A percentile compares a stretch with the other conserved stretches of the same genome.
These are phyloP conservation scores for Pristionchus japonicus DNA, from an alignment of 2,888 invertebrate species.

Conservation along the genomic window DNA sequence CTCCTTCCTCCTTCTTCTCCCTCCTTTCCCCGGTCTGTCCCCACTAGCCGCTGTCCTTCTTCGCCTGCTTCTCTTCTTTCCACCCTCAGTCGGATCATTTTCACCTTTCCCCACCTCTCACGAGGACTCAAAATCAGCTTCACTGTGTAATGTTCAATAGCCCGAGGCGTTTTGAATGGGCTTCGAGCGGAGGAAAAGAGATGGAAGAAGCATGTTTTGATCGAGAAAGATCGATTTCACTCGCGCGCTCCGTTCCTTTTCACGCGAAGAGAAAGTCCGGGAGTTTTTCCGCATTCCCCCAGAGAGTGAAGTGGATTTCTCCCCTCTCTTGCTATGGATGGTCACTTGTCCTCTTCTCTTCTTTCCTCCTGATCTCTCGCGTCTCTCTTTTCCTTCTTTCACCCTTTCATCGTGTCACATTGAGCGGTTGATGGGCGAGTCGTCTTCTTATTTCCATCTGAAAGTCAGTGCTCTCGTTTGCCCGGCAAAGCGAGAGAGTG, in stretches of 20 bases:
- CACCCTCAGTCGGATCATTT: neutral
- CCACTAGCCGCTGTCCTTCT: neutral
- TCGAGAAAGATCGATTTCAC: neutral
- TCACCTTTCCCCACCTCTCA: neutral
- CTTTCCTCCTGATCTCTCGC: neutral
- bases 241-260: neutral
- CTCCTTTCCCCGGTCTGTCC: neutral
- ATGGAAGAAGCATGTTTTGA: neutral
- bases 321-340: neutral
- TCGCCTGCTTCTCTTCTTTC: neutral
- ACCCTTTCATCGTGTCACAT: neutral
- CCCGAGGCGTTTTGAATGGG: neutral
- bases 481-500: too few relatives aligned
- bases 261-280: neutral
- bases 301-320: neutral
- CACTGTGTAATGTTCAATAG: neutral
- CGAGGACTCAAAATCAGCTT: neutral
- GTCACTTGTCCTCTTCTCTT: conserved; percentile 12
- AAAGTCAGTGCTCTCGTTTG: too few relatives aligned
- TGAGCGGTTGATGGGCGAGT: neutral
- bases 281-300: conserved; percentile 11
- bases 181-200: neutral
- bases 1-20: conserved; percentile 4
- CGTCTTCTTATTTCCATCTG: too few relatives aligned
- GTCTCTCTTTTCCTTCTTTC: too few relatives aligned